Base-by-base conservation (phyloP, 1,140 invertebrate species). In the Aradophagus sp. region DNA sequence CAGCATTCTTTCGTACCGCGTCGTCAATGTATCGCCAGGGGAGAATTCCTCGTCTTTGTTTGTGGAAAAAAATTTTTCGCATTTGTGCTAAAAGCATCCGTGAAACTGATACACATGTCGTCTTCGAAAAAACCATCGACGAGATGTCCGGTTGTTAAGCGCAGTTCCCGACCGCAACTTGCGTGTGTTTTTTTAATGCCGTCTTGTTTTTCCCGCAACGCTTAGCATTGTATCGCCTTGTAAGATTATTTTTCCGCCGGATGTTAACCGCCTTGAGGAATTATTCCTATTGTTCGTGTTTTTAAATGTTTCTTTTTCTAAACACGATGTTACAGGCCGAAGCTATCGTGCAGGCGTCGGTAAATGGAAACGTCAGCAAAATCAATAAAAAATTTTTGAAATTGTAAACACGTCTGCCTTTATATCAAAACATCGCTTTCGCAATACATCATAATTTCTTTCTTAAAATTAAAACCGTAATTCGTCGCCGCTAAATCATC, bases 391-490 rank as follows among this genome's bases (percentile, higher is more conserved):
- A 34, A 13, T 13, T 34, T 34, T 13, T 8, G 2, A 14, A 34
- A 34, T 3, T 11, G 3, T n/a, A 34, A 34, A 14, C 32, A 34
- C 6, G 32, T 12, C 12, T 5, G n/a, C 11, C 32, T 13, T 5
- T 13, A 14, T 14, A 34, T 34, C 3, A 2, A 4, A 13, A 34
- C 32, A 34, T 34, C 32, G 2, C 2, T 13, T 34, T 34, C 14
- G 11, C 32, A 34, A 14, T 34, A 34, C 2, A 5, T 8, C 13
- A 31, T 2, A 10, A 44, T 6, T 17, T 44, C 41, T 17, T 31
- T 31, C 31, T 29, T 8, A 44, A 44, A 44, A 44, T 44, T 10
- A 31, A 45, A 45, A 26, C 23, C 26, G 13, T 23, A 41, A 41
- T 41, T 41, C 6, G 8, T 3, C 2, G 5, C 7, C 6, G 11